Evolutionary conservation across 1,140 invertebrate genomes (phyloP).

Genomic region (Daktulosphaira vitifoliae): DNA sequence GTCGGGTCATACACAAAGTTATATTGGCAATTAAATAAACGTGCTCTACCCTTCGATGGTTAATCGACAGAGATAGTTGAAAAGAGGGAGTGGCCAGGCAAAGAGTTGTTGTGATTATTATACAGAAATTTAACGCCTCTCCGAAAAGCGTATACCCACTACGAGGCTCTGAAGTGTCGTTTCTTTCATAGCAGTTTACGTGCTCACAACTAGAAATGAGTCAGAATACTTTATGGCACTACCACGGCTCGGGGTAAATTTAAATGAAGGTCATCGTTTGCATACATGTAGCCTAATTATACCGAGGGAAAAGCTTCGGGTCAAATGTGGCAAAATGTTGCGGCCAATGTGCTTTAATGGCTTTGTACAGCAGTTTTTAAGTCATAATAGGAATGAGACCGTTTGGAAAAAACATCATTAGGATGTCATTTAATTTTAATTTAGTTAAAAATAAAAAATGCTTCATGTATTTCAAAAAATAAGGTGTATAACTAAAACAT

Average conservation of each 20-base stretch:
- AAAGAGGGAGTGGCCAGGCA: too few species aligned
- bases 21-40: constrained; percentile 30
- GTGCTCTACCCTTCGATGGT: constrained; percentile 4
- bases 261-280: constrained; percentile 12
- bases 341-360: neutral
- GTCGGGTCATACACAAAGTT: constrained; percentile 6
- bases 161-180: neutral
- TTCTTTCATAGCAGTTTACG: neutral
- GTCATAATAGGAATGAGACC: neutral
- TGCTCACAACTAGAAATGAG: neutral
- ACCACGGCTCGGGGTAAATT: neutral
- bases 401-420: too few species aligned
- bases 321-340: neutral
- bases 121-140: too few species aligned
- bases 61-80: neutral
- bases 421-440: too few species aligned
- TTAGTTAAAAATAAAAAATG: too few species aligned
- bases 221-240: neutral
- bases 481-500: too few species aligned
- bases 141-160: too few species aligned
- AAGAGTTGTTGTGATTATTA: too few species aligned
- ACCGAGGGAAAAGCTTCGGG: neutral
- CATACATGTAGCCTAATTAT: constrained; percentile 19
- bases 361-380: constrained; percentile 9
- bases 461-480: too few species aligned